phyloP scores from a whole-genome alignment of 1,140 invertebrate genomes.

The Pomacea maculata region DNA sequence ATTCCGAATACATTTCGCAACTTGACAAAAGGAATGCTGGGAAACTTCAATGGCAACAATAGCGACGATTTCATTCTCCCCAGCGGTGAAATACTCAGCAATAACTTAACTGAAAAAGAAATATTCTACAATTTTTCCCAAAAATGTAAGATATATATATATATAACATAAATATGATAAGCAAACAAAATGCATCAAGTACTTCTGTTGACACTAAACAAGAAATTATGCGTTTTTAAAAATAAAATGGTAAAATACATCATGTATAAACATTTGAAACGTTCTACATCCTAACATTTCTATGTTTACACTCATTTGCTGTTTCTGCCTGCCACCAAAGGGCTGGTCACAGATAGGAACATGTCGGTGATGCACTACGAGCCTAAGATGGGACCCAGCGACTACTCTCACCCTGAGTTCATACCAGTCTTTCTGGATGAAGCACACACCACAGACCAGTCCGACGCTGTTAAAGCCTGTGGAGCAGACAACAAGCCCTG shows the following conservation, averaged over 20 bases:
- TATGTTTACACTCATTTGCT: too few relatives aligned
- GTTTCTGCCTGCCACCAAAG: background rate
- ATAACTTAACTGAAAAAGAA: too few relatives aligned
- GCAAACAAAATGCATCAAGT: too few relatives aligned
- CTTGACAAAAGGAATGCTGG: too few relatives aligned
- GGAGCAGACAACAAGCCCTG: slow-evolving; percentile 30
- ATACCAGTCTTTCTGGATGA: slow-evolving; percentile 37
- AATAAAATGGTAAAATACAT: too few relatives aligned
- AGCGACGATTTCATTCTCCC: background rate
- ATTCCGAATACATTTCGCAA: background rate
- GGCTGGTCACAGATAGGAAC: slow-evolving; percentile 26
- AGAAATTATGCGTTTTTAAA: too few relatives aligned
- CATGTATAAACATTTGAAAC: too few relatives aligned
- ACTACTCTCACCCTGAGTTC: slow-evolving; percentile 34
- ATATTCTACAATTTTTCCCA: background rate
- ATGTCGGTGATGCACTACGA: slow-evolving; percentile 29
- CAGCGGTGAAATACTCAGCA: background rate
- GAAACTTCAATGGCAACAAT: too few relatives aligned
- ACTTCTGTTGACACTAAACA: too few relatives aligned
- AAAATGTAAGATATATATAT: too few relatives aligned
- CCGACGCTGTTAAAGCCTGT: slow-evolving; percentile 24
- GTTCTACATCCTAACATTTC: too few relatives aligned
- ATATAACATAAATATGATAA: too few relatives aligned
- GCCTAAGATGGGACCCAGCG: slow-evolving; percentile 10
- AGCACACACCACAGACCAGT: slow-evolving; percentile 3